These are phyloP conservation scores for Heterohyrax brucei DNA, from an alignment of 2,797 vertebrate genomes.

Conservation along the genomic window DNA sequence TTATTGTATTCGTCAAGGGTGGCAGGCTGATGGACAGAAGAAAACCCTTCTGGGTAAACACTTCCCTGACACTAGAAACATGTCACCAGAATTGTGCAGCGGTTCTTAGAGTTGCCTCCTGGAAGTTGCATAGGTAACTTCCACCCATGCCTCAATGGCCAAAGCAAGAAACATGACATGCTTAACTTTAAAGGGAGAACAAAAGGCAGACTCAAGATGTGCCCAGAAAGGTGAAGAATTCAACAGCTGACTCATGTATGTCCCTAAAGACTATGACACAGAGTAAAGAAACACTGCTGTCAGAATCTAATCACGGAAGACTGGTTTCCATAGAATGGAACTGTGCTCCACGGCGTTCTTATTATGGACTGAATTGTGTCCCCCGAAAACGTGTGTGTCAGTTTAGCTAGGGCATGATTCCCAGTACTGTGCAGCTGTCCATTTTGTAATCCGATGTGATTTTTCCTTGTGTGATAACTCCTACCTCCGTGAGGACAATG, in stretches of 20 bases:
- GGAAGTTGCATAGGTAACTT: not conserved
- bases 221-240: not conserved
- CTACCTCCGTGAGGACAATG: too few species aligned
- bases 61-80: not conserved
- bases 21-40: not conserved
- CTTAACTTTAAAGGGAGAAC: constrained; percentile 9
- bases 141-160: not conserved
- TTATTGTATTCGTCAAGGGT: not conserved
- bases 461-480: too few species aligned
- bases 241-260: not conserved
- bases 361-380: too few species aligned
- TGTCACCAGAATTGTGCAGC: not conserved
- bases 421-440: too few species aligned
- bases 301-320: not conserved
- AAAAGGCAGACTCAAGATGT: constrained; percentile 16
- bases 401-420: too few species aligned
- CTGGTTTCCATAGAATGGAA: too few species aligned
- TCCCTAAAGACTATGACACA: not conserved
- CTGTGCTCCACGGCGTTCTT: too few species aligned
- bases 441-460: too few species aligned
- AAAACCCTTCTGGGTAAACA: not conserved
- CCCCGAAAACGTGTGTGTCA: too few species aligned
- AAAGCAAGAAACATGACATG: not conserved
- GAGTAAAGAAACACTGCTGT: not conserved
- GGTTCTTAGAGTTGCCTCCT: not conserved